Evolutionary conservation across 2,888 invertebrate genomes (phyloP).

Genomic region (Cactoblastis cactorum): DNA sequence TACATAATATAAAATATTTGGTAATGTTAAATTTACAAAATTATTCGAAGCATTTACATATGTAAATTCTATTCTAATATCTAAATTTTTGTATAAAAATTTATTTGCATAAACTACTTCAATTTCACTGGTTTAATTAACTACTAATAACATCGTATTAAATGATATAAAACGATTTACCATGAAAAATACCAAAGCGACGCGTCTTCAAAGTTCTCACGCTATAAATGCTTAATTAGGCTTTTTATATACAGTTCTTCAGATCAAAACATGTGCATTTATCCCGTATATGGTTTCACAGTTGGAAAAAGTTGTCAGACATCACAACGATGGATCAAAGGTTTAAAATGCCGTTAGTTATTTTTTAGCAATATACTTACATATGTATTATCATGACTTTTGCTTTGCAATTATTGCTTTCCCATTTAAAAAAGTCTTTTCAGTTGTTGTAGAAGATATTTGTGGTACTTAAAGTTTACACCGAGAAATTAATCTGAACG

Average conservation of each 20-base stretch:
- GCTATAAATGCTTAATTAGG: slow-evolving; percentile 12
- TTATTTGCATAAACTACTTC: too few relatives aligned
- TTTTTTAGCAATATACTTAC: background rate
- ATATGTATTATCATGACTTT: too few relatives aligned
- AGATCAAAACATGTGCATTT: slow-evolving; percentile 7
- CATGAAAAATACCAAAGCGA: slow-evolving; percentile 3
- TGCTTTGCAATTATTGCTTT: too few relatives aligned
- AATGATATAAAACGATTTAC: slow-evolving; percentile 4
- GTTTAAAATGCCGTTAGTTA: background rate
- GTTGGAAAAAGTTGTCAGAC: background rate
- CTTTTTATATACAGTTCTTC: slow-evolving; percentile 8
- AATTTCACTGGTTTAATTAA: background rate
- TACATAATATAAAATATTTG: too few relatives aligned
- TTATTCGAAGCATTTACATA: too few relatives aligned
- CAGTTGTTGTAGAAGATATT: too few relatives aligned
- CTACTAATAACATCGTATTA: background rate
- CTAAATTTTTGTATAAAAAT: too few relatives aligned
- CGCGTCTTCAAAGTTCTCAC: slow-evolving; percentile 11
- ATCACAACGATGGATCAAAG: background rate
- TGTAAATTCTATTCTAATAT: too few relatives aligned
- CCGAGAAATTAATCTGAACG: too few relatives aligned
- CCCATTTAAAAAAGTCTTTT: too few relatives aligned
- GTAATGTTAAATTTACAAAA: too few relatives aligned
- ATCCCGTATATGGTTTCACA: background rate
- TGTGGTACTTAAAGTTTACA: too few relatives aligned